Base-by-base conservation (phyloP, 1,140 invertebrate genomes). In the Brachionus manjavacas region DNA sequence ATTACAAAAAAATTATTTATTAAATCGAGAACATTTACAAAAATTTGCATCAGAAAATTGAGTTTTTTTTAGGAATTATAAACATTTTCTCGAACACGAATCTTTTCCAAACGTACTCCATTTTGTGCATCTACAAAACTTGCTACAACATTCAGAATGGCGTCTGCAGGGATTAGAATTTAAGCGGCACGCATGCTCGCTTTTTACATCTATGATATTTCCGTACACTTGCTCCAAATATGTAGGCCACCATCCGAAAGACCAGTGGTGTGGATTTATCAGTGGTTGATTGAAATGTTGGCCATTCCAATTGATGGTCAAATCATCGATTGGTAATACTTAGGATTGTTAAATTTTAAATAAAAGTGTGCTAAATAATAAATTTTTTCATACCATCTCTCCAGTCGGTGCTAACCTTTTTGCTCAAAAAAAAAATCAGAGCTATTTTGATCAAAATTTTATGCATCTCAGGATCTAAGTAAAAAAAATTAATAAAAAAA, bases 141-240 rank as follows among this genome's bases (percentile, higher is more conserved):
- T 76, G 46, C 72, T 76, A 76, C 72, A 76, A 76, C 72, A 76
- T 25, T 76, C 72, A 16, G 72, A 76, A 25, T 76, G 72, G 25
- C 43, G 7, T 49, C 43, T 16, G 52, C 72, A 76, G 1, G 72
- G 41, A 49, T 76, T 52, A 12, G 72, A 76, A 76, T 76, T 76
- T 25, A 76, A 49, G 9, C 72, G 39, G 41, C 72, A 76, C 16
- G 72, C 39, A 49, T 76, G 39, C 8, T 76, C 46, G 25, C 72
- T 76, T 25, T 35, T 20, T 3, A 52, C 25, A 76, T 76, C 72
- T 9, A 76, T 35, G 4, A 76, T 14, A 46, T 46, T 35, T 23
- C 72, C 72, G 46, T 76, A 76, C 3, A 76, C 43, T 35, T 76
- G 25, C 14, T 35, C 25, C 25, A 76, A 49, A 76, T 76, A 76